A percentile compares a stretch with the other conserved stretches of the same genome.
phyloP scores from a whole-genome alignment of 2,113 vertebrate genomes.

The Beaufortia kweichowensis region DNA sequence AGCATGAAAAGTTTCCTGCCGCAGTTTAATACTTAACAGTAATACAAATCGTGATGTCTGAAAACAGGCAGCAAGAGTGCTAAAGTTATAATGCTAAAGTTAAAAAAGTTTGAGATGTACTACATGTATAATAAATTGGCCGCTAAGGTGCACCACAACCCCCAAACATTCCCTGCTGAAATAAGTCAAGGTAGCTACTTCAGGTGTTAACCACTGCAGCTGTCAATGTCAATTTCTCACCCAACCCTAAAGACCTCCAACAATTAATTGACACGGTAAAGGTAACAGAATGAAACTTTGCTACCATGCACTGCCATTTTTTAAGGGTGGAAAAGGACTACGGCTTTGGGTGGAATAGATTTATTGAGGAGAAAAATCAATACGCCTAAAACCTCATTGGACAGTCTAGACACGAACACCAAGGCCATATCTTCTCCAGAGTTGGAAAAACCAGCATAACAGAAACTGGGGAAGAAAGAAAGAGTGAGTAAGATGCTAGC shows the following conservation, averaged over 20 bases:
- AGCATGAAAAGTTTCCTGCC: no score
- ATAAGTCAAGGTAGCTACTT: neutral
- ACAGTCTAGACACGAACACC: conserved; percentile 33
- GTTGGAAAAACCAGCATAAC: conserved; percentile 11
- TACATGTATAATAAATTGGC: no score
- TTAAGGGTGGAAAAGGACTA: conserved; percentile 30
- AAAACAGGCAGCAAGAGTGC: neutral
- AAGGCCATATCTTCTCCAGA: conserved; percentile 21
- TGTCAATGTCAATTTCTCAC: neutral
- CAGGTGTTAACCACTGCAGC: neutral
- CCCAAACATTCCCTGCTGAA: neutral
- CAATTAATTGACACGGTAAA: neutral
- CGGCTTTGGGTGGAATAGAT: conserved; percentile 43
- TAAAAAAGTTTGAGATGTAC: neutral
- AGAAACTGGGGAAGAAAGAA: neutral
- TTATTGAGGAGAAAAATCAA: conserved; percentile 49
- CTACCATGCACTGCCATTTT: neutral
- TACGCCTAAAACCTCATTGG: conserved; percentile 43
- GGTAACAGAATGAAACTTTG: conserved; percentile 8
- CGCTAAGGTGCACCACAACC: neutral
- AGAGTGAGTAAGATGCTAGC: neutral
- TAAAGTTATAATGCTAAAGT: neutral
- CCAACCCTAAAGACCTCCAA: neutral
- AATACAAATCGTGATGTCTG: no score
- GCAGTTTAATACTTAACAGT: no score